phyloP scores from a whole-genome alignment of 2,797 vertebrate species.

The Nothura maculosa region DNA sequence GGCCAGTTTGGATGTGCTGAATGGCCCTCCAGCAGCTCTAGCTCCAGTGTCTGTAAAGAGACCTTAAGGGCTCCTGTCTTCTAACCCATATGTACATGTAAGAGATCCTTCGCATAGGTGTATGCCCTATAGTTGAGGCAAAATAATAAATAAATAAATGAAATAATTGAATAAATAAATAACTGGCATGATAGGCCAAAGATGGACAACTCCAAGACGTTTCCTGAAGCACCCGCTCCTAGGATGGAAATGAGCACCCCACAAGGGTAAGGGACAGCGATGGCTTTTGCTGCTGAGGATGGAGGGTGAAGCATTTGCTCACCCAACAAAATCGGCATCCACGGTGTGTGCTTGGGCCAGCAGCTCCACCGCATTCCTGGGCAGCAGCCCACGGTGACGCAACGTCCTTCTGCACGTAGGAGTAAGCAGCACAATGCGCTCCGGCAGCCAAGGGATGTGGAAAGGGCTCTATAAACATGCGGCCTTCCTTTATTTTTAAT shows the following conservation, averaged over 20 bases:
- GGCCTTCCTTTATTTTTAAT: conserved; percentile 15
- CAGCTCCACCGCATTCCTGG: background rate
- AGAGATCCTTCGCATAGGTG: background rate
- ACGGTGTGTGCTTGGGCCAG: background rate
- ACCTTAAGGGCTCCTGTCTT: background rate
- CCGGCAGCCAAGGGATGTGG: background rate
- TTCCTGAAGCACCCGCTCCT: background rate
- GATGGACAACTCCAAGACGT: background rate
- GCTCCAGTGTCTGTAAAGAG: background rate
- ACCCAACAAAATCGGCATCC: background rate
- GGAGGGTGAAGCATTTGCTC: background rate
- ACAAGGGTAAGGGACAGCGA: background rate
- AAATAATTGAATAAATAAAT: no score
- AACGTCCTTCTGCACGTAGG: background rate
- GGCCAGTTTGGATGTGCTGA: background rate
- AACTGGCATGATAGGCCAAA: background rate
- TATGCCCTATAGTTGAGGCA: background rate
- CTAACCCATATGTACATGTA: background rate
- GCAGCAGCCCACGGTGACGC: background rate
- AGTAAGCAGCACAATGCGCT: background rate
- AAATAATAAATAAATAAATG: no score
- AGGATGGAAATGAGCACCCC: background rate
- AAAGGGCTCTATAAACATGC: background rate
- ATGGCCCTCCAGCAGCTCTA: background rate
- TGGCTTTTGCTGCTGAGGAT: background rate